Percentiles rank a stretch among this genome's conserved stretches.
Evolutionary conservation across 2,888 invertebrate species (phyloP).

Genomic region (Melikaiella ostensackeni): DNA sequence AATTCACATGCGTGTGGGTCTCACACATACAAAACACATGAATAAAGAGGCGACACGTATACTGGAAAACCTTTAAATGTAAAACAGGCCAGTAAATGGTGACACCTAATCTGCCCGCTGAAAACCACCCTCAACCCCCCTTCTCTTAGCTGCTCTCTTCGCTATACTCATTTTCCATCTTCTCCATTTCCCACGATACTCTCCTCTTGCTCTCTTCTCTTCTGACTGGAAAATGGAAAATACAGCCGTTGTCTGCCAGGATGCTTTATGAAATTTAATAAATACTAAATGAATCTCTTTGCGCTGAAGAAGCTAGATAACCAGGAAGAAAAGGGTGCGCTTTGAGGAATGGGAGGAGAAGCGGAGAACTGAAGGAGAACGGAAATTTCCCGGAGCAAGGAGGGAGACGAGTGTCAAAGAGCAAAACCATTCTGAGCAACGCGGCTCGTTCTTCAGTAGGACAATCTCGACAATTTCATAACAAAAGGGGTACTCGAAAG

Average conservation of each 20-base stretch:
- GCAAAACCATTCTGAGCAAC: constrained; percentile 1
- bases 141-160: constrained; percentile 57
- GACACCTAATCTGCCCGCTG: constrained; percentile 62
- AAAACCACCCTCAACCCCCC: constrained; percentile 42
- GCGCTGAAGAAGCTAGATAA: constrained; percentile 24
- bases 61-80: constrained; percentile 68
- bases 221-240: constrained; percentile 73
- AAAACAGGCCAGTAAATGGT: constrained; percentile 67
- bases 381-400: constrained; percentile 26
- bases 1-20: not conserved
- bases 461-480: not conserved
- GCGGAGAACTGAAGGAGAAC: not conserved
- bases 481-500: not conserved
- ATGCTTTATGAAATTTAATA: constrained; percentile 72
- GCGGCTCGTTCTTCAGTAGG: not conserved
- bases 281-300: constrained; percentile 72
- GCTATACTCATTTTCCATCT: constrained; percentile 66
- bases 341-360: constrained; percentile 28
- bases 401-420: constrained; percentile 44
- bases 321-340: constrained; percentile 30
- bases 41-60: constrained; percentile 47
- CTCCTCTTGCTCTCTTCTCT: constrained; percentile 50
- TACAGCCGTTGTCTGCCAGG: constrained; percentile 66
- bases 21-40: not conserved
- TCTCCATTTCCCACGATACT: constrained; percentile 62